Percentiles rank a stretch among this genome's conserved stretches.
phyloP scores from a whole-genome alignment of 2,888 invertebrate genomes.

The Polydrusus tereticollis region DNA sequence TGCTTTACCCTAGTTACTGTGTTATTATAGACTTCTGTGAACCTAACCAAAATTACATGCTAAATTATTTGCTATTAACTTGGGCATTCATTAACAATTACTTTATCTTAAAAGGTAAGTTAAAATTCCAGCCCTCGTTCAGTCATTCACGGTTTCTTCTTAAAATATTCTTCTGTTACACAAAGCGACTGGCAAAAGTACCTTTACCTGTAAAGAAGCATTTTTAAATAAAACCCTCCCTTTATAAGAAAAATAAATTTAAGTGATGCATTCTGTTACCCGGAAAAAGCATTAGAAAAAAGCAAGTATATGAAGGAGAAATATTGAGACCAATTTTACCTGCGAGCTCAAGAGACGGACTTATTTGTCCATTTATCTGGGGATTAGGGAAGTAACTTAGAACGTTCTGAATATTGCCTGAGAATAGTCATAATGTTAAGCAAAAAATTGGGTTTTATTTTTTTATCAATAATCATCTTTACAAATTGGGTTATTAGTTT shows the following conservation, averaged over 20 bases:
- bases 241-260: conserved; percentile 14
- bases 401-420: neutral
- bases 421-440: neutral
- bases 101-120: neutral
- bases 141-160: too few species aligned
- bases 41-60: neutral
- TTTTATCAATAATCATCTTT: neutral
- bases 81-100: neutral
- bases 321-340: conserved; percentile 39
- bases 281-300: conserved; percentile 1
- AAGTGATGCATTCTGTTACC: conserved; percentile 11
- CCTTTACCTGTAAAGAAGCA: neutral
- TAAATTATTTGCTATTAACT: neutral
- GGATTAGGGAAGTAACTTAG: neutral
- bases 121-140: too few species aligned
- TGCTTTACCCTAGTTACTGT: conserved; percentile 41
- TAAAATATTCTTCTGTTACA: too few species aligned
- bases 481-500: too few species aligned
- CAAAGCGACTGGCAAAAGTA: neutral
- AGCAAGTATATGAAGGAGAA: conserved; percentile 31
- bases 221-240: neutral
- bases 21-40: conserved; percentile 33
- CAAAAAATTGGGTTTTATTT: neutral
- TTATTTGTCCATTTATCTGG: conserved; percentile 19
- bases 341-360: conserved; percentile 14